A percentile compares a stretch with the other conserved stretches of the same genome.
phyloP scores from a whole-genome alignment of 2,113 vertebrate genomes.

The Pipra filicauda region DNA sequence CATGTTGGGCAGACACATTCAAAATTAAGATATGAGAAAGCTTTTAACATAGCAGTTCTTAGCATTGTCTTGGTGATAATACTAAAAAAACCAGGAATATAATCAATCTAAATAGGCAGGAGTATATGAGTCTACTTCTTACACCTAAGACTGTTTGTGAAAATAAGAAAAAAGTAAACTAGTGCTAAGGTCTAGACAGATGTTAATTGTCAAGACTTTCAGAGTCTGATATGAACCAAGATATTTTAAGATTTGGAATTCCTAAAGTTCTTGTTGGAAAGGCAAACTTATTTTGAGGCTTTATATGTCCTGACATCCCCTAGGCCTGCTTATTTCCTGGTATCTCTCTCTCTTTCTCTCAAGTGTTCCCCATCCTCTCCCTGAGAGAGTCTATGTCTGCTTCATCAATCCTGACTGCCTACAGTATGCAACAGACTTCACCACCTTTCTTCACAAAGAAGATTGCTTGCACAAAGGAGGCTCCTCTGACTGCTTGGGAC shows the following conservation, averaged over 20 bases:
- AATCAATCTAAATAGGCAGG: background rate
- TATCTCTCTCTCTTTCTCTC: slow-evolving; percentile 67
- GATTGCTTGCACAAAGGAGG: slow-evolving; percentile 31
- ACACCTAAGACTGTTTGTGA: background rate
- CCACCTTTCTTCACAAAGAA: slow-evolving; percentile 47
- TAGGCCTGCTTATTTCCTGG: slow-evolving; percentile 62
- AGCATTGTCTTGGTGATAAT: background rate
- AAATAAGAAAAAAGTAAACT: background rate
- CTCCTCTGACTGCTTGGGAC: slow-evolving; percentile 28
- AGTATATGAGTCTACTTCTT: background rate
- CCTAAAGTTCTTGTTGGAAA: background rate
- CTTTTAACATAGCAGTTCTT: background rate
- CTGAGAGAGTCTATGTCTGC: slow-evolving; percentile 61
- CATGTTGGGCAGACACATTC: background rate
- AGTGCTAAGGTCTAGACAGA: background rate
- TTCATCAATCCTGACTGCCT: slow-evolving; percentile 42
- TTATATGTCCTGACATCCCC: slow-evolving; percentile 20
- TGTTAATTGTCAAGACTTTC: background rate
- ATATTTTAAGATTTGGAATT: background rate
- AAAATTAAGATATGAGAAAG: background rate
- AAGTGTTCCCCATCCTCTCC: slow-evolving; percentile 64
- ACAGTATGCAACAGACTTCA: slow-evolving; percentile 28
- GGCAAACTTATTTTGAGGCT: background rate
- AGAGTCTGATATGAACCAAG: background rate
- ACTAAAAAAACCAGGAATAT: background rate